Evolutionary conservation across 92 coral and sea anemone species (phyloP), one percentile per base, ranked within the genome.

Genomic region (Epizoanthus scotinus): DNA sequence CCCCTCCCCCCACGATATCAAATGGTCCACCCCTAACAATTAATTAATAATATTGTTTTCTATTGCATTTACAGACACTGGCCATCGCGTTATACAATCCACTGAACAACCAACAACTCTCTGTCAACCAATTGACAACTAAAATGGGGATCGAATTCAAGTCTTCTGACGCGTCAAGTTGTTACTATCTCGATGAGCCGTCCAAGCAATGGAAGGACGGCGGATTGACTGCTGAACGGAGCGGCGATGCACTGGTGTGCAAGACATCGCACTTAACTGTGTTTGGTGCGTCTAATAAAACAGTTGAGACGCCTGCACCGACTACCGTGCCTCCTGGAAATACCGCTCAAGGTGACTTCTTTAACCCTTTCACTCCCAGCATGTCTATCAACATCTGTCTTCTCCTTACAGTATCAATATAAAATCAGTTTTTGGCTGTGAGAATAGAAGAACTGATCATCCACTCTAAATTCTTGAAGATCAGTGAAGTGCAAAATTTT

Each of bases 231-330:
- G 56, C 68, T 57, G 68, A 31, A n/a, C 2, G 1, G 1, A 12
- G 81, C 2, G 14, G 57, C 38, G 49, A 15, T 38, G 57, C 22
- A 21, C 19, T 75, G 29, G 3, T 3, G 10, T 75, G 81, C 44
- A 38, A 75, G 15, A 58, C 81, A 9, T 58, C 81, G 3, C 81
- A 75, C 81, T 58, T 75, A 56, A 75, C 81, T 75, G 81, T 75
- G 22, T 75, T 75, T 75, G 81, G 81, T 0, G 81, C 56, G n/a
- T 75, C 81, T 2, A 75, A 38, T 55, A 75, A 42, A 8, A 58
- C 81, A 27, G 18, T 29, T 10, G 69, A 28, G 40, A 59, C 17
- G 13, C 1, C 57, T 15, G 52, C 29, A 13, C 55, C 56, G 27
- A 10, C 81, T n/a, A 20, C 79, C 59, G 14, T 67, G 2, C 29